Conservation (phyloP, 2,113 vertebrate genomes). For the Phyllostomus discolor region DNA sequence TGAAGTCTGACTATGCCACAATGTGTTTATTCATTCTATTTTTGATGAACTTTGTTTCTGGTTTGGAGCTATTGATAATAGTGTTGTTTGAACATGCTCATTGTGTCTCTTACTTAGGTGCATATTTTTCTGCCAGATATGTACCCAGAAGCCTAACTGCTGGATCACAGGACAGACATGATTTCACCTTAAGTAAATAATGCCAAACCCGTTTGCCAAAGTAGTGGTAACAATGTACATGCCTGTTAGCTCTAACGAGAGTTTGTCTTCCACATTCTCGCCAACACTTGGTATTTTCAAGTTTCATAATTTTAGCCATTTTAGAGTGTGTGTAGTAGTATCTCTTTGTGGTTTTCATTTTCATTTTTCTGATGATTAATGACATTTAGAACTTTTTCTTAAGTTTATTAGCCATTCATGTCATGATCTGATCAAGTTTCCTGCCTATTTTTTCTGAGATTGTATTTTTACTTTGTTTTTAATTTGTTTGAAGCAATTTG, state of each 20-base stretch:
- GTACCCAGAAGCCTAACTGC: neutral
- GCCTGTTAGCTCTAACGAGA: neutral
- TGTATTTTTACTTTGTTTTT: neutral
- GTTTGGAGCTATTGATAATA: neutral
- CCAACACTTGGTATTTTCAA: neutral
- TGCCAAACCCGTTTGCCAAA: neutral
- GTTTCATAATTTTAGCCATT: neutral
- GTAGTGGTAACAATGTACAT: neutral
- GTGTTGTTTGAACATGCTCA: neutral
- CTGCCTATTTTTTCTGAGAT: neutral
- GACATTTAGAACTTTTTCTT: neutral
- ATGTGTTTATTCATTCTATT: neutral
- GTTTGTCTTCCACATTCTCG: neutral
- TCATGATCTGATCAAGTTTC: neutral
- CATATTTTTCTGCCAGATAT: neutral
- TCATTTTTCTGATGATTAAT: constrained; percentile 4
- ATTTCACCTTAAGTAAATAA: neutral
- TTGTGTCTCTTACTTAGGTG: neutral
- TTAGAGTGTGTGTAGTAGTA: neutral
- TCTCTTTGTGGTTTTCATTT: neutral
- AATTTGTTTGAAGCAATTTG: neutral
- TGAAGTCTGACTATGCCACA: neutral
- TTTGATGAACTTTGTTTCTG: neutral
- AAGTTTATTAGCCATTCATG: neutral
- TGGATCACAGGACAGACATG: neutral